Percentiles rank a stretch among this genome's conserved stretches.
phyloP scores from a whole-genome alignment of 2,113 vertebrate species.

The Petrocephalus microphthalmus region DNA sequence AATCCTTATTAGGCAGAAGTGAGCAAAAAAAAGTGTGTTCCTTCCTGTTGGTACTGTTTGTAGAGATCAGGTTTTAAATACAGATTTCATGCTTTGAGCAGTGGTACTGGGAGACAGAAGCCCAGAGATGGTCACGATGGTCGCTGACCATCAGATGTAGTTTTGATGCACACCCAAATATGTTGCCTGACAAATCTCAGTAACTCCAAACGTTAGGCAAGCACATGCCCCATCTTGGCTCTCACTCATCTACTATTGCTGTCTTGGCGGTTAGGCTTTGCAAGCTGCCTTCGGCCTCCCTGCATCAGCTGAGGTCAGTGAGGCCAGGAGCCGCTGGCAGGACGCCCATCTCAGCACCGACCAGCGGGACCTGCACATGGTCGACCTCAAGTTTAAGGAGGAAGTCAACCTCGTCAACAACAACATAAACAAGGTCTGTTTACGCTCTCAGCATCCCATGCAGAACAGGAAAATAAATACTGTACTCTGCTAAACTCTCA shows the following conservation, averaged over 20 bases:
- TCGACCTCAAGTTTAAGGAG: slow-evolving; percentile 95
- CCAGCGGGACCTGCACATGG: slow-evolving; percentile 86
- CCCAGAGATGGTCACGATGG: background rate
- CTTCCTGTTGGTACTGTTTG: background rate
- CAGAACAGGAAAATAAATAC: background rate
- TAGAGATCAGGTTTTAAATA: background rate
- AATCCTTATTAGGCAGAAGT: background rate
- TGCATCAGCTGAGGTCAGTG: slow-evolving; percentile 52
- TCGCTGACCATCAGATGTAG: background rate
- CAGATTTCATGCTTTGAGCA: background rate
- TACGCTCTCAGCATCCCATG: background rate
- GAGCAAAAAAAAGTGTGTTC: background rate
- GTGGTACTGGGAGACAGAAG: background rate
- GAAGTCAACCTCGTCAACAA: slow-evolving; percentile 89
- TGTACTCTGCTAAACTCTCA: background rate
- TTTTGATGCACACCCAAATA: background rate
- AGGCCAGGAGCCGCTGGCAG: slow-evolving; percentile 79
- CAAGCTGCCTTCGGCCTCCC: slow-evolving; percentile 78
- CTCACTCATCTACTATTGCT: background rate
- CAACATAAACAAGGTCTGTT: slow-evolving; percentile 85
- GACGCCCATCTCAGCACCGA: slow-evolving; percentile 88
- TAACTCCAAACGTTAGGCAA: background rate
- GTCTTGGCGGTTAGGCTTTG: slow-evolving; percentile 63
- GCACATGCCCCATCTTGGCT: background rate
- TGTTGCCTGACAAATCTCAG: background rate